Percentiles rank a stretch among this genome's conserved stretches.
Conservation (phyloP, 2,888 invertebrate genomes). For the Ennomos erosarius region DNA sequence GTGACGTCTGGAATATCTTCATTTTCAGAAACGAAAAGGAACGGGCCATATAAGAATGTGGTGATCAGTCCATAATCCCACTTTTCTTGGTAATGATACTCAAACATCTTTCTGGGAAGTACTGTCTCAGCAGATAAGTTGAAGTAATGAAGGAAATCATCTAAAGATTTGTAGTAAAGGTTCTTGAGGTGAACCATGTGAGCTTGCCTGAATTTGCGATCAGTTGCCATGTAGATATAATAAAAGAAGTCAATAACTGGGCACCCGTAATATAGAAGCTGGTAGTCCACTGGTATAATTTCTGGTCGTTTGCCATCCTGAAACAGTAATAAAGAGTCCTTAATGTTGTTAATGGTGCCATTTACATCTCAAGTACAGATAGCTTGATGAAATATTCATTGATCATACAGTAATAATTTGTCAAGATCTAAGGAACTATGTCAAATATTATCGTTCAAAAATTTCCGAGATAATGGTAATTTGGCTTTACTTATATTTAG, state of each 20-base stretch:
- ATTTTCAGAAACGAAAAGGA: constrained; percentile 47
- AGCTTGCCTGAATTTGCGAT: constrained; percentile 43
- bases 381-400: too few relatives aligned
- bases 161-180: constrained; percentile 26
- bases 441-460: too few relatives aligned
- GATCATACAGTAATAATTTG: too few relatives aligned
- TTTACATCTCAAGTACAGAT: too few relatives aligned
- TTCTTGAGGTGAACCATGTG: constrained; percentile 51
- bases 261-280: constrained; percentile 47
- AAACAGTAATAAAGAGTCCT: constrained; percentile 20
- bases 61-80: constrained; percentile 50
- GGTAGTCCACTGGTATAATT: constrained; percentile 53
- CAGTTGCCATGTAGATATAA: constrained; percentile 33
- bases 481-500: too few relatives aligned
- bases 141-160: constrained; percentile 45
- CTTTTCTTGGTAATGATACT: constrained; percentile 47
- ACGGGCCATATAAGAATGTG: constrained; percentile 43
- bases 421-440: too few relatives aligned
- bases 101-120: constrained; percentile 51
- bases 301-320: constrained; percentile 47
- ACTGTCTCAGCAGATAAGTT: constrained; percentile 47
- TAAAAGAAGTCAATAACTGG: constrained; percentile 32
- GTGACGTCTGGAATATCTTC: constrained; percentile 44
- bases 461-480: too few relatives aligned
- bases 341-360: neutral